Percentiles rank a stretch among this genome's conserved stretches.
These are phyloP conservation scores for Ctena decussata DNA, from an alignment of 2,888 invertebrate genomes.

Conservation along the genomic window DNA sequence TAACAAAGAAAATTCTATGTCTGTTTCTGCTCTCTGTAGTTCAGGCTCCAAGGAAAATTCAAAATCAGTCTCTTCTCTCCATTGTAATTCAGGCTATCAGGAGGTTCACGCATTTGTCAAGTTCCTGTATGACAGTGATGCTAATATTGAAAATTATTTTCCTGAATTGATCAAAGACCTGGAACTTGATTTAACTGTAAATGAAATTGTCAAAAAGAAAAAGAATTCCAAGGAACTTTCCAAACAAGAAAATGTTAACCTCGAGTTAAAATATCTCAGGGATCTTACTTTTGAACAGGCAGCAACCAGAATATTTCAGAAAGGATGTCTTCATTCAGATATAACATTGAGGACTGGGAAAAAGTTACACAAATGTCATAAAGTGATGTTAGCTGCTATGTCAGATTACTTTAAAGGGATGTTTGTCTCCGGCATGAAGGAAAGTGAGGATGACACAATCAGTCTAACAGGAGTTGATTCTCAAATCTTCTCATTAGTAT, in stretches of 20 bases:
- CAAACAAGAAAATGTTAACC: background rate
- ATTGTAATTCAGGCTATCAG: background rate
- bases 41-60: background rate
- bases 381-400: conserved; percentile 59
- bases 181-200: conserved; percentile 41
- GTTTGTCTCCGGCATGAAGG: conserved; percentile 70
- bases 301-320: conserved; percentile 41
- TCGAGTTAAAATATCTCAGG: conserved; percentile 51
- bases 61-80: background rate
- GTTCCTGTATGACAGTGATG: conserved; percentile 53
- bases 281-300: conserved; percentile 53
- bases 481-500: conserved; percentile 40
- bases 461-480: conserved; percentile 58
- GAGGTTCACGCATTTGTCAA: conserved; percentile 19
- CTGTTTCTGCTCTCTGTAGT: background rate
- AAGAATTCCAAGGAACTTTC: background rate
- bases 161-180: conserved; percentile 38
- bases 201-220: background rate
- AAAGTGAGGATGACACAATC: conserved; percentile 48
- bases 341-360: conserved; percentile 52
- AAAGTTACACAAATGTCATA: conserved; percentile 64
- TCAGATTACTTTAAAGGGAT: conserved; percentile 68
- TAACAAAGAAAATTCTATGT: background rate
- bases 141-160: background rate
- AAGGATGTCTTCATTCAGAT: conserved; percentile 38